Conservation (phyloP, 2,113 vertebrate species). For the Pseudorasbora parva region DNA sequence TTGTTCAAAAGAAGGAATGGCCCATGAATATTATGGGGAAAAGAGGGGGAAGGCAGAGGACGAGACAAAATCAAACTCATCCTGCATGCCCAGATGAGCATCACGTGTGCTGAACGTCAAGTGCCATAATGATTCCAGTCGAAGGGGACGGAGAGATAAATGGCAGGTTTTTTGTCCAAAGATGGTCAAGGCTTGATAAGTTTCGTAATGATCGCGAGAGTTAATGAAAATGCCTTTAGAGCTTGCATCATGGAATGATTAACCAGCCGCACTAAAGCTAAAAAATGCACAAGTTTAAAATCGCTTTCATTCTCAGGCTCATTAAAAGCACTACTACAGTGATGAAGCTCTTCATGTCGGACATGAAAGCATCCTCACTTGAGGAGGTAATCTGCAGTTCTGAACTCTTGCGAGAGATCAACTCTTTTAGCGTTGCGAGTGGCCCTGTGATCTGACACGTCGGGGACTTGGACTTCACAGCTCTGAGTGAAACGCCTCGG, state of each 20-base stretch:
- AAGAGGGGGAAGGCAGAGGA: too few species aligned
- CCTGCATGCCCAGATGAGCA: too few species aligned
- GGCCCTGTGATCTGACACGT: constrained; percentile 30
- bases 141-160: not conserved
- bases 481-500: constrained; percentile 22
- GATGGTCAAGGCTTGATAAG: not conserved
- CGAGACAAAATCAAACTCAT: too few species aligned
- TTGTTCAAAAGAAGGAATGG: too few species aligned
- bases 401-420: not conserved
- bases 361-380: constrained; percentile 20
- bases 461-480: constrained; percentile 36
- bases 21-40: too few species aligned
- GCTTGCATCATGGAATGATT: constrained; percentile 20
- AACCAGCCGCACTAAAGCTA: constrained; percentile 11
- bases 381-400: constrained; percentile 11
- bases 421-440: not conserved
- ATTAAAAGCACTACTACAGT: not conserved
- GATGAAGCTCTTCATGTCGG: constrained; percentile 3
- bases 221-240: not conserved
- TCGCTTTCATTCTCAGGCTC: not conserved
- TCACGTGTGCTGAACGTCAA: not conserved
- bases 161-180: not conserved
- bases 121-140: not conserved
- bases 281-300: not conserved
- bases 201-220: not conserved